Evolutionary conservation across 30 jellyfish, hydroid and myxozoan species (phyloP).

Genomic region (Catostylus mosaicus): DNA sequence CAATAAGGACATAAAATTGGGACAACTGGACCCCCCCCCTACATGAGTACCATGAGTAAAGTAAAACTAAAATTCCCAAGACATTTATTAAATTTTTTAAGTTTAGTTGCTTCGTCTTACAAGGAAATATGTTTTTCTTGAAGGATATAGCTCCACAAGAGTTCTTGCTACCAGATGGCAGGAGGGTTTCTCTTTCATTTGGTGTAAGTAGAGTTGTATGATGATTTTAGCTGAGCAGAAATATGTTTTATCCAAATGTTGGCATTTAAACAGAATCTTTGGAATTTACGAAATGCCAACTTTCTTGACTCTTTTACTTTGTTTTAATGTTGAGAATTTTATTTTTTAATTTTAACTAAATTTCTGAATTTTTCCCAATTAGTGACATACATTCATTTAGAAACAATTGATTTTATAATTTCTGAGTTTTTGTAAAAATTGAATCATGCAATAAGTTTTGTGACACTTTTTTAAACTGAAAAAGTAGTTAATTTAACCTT

Average conservation of each 20-base stretch:
- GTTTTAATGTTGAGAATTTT: background rate
- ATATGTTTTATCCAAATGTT: background rate
- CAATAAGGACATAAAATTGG: background rate
- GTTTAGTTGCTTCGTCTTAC: background rate
- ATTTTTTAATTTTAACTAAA: background rate
- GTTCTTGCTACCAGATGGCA: constrained; percentile 84
- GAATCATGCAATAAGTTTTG: too few relatives aligned
- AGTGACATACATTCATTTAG: too few relatives aligned
- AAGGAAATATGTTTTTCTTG: constrained; percentile 1
- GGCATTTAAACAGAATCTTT: too few relatives aligned
- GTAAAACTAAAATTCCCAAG: background rate
- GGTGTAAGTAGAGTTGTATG: constrained; percentile 38
- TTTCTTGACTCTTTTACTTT: background rate
- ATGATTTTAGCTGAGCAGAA: background rate
- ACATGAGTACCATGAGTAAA: background rate
- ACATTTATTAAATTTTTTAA: background rate
- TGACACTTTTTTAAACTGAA: too few relatives aligned
- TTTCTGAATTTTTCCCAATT: background rate
- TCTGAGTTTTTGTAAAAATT: too few relatives aligned
- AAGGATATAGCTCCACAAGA: constrained; percentile 85
- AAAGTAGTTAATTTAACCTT: too few relatives aligned
- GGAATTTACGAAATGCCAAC: background rate
- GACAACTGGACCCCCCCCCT: background rate
- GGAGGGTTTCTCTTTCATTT: constrained; percentile 69
- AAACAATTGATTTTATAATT: too few relatives aligned